These are phyloP conservation scores for Muscina levida DNA, from an alignment of 2,888 invertebrate species.

Conservation along the genomic window DNA sequence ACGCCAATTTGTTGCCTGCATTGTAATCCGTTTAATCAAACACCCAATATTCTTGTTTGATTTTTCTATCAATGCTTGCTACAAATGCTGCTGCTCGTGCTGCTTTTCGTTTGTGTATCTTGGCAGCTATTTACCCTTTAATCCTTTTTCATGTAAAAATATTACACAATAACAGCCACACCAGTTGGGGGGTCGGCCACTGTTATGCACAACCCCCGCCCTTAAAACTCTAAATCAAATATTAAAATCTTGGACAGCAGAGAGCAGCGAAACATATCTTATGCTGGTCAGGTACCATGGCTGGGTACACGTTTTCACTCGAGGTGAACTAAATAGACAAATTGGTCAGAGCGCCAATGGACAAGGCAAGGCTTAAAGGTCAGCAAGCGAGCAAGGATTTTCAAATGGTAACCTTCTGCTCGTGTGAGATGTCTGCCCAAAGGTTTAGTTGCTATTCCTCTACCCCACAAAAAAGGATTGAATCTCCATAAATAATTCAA, in stretches of 20 bases:
- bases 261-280: slow-evolving; percentile 20
- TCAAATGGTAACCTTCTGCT: too few relatives aligned
- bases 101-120: neutral
- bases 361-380: too few relatives aligned
- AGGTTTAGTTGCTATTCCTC: neutral
- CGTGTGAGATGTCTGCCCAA: neutral
- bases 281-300: slow-evolving; percentile 62
- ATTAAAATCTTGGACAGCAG: slow-evolving; percentile 52
- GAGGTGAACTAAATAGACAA: slow-evolving; percentile 43
- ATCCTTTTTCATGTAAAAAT: slow-evolving; percentile 53
- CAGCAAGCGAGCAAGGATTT: too few relatives aligned
- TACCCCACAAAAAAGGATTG: neutral
- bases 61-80: slow-evolving; percentile 17
- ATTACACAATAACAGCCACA: too few relatives aligned
- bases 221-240: slow-evolving; percentile 61
- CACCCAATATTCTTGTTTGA: slow-evolving; percentile 60
- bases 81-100: neutral
- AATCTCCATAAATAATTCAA: slow-evolving; percentile 43
- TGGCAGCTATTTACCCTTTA: slow-evolving; percentile 38
- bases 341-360: slow-evolving; percentile 35
- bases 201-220: too few relatives aligned
- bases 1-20: slow-evolving; percentile 64
- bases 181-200: too few relatives aligned
- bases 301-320: slow-evolving; percentile 47
- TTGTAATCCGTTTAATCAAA: slow-evolving; percentile 65